Conservation (phyloP, 1,140 invertebrate species). For the Oncopodura yosiiana region DNA sequence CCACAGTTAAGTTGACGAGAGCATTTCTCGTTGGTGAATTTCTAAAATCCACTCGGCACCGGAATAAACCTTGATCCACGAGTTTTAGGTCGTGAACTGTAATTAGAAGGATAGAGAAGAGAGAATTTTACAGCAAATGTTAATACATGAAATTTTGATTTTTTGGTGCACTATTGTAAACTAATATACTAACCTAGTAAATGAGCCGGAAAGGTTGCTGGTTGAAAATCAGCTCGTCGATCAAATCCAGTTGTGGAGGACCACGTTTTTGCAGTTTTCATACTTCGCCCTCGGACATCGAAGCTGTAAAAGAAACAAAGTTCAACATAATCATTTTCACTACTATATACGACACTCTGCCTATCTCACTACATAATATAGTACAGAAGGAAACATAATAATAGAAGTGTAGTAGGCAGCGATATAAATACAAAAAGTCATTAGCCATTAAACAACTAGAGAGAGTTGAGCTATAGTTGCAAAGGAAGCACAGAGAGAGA, state of each 20-base stretch:
- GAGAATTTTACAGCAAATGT: too few species aligned
- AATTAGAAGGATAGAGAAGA: too few species aligned
- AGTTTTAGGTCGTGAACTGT: constrained; percentile 65
- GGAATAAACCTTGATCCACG: constrained; percentile 72
- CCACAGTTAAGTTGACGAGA: constrained; percentile 79
- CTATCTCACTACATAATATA: not conserved
- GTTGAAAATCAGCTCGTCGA: constrained; percentile 35
- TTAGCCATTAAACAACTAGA: too few species aligned
- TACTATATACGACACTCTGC: not conserved
- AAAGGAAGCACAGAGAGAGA: too few species aligned
- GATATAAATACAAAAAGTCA: too few species aligned
- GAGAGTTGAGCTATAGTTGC: too few species aligned
- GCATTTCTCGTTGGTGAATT: constrained; percentile 81
- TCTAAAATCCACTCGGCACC: constrained; percentile 80
- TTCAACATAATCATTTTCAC: not conserved
- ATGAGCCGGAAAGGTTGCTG: constrained; percentile 48
- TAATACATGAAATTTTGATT: too few species aligned
- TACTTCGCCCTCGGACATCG: constrained; percentile 35
- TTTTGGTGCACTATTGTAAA: too few species aligned
- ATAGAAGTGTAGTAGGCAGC: too few species aligned
- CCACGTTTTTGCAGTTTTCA: constrained; percentile 35
- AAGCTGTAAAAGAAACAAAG: constrained; percentile 33
- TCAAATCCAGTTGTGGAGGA: constrained; percentile 36
- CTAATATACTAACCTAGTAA: too few species aligned
- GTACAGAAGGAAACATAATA: too few species aligned